A percentile compares a stretch with the other conserved stretches of the same genome.
These are phyloP conservation scores for Amphipoea lucens DNA, from an alignment of 2,888 invertebrate genomes.

Conservation along the genomic window DNA sequence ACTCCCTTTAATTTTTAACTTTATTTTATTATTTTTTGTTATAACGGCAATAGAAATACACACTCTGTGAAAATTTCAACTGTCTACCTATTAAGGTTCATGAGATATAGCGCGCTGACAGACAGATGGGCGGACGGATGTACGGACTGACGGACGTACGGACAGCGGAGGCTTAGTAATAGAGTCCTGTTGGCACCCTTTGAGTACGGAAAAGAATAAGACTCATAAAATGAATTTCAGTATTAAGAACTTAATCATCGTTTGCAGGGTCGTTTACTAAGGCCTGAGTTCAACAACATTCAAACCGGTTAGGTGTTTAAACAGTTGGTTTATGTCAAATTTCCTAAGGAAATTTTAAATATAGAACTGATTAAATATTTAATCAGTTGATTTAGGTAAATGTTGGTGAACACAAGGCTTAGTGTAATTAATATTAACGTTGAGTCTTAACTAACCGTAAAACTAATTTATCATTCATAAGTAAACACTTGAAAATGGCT, in stretches of 20 bases:
- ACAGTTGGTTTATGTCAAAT: too few species aligned
- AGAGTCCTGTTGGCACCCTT: too few species aligned
- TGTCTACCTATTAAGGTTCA: not conserved
- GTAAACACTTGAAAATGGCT: slow-evolving; percentile 3
- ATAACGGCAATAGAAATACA: too few species aligned
- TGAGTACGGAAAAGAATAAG: not conserved
- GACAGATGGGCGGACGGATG: not conserved
- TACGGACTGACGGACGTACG: not conserved
- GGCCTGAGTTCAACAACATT: too few species aligned
- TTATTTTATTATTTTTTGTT: too few species aligned
- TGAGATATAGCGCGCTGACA: not conserved
- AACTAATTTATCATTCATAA: slow-evolving; percentile 38
- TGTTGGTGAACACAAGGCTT: not conserved
- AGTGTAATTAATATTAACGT: slow-evolving; percentile 49
- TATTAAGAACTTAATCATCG: slow-evolving; percentile 18
- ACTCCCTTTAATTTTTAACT: too few species aligned
- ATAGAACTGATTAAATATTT: too few species aligned
- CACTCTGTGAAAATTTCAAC: too few species aligned
- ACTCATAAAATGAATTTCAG: slow-evolving; percentile 2
- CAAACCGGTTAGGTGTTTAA: too few species aligned
- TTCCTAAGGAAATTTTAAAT: too few species aligned
- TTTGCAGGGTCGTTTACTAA: slow-evolving; percentile 21
- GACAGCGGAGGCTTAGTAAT: too few species aligned
- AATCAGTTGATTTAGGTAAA: too few species aligned
- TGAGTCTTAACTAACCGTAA: slow-evolving; percentile 24